Percentiles rank a stretch among this genome's conserved stretches.
phyloP scores from a whole-genome alignment of 2,113 vertebrate genomes.

The Physeter macrocephalus region DNA sequence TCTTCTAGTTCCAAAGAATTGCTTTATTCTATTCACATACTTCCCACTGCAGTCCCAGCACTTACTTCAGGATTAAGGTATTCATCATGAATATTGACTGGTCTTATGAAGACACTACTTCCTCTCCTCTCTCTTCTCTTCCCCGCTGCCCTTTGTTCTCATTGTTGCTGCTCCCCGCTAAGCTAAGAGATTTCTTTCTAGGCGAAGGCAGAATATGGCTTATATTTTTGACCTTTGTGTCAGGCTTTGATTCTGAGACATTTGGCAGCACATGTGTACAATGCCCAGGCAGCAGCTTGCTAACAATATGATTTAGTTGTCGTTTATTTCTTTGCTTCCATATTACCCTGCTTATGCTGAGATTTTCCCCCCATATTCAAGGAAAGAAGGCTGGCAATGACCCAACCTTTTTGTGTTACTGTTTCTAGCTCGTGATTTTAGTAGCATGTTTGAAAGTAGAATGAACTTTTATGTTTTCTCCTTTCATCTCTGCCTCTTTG shows the following conservation, averaged over 20 bases:
- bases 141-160: background rate
- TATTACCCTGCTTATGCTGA: background rate
- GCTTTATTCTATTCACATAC: background rate
- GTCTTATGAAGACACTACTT: background rate
- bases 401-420: background rate
- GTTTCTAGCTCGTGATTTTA: slow-evolving; percentile 44
- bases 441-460: slow-evolving; percentile 42
- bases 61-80: background rate
- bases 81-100: background rate
- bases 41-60: background rate
- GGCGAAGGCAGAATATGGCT: background rate
- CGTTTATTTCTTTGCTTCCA: background rate
- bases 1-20: background rate
- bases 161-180: background rate
- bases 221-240: slow-evolving; percentile 8
- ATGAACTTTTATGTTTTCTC: slow-evolving; percentile 32
- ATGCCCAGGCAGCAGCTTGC: background rate
- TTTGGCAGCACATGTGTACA: background rate
- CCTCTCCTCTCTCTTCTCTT: background rate
- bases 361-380: background rate
- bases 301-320: background rate
- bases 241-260: slow-evolving; percentile 12
- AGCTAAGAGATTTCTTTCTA: background rate
- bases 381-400: background rate
- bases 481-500: slow-evolving; percentile 54